These are phyloP conservation scores for Lepilemur ruficaudatus DNA, from an alignment of 2,797 vertebrate species.

Conservation along the genomic window DNA sequence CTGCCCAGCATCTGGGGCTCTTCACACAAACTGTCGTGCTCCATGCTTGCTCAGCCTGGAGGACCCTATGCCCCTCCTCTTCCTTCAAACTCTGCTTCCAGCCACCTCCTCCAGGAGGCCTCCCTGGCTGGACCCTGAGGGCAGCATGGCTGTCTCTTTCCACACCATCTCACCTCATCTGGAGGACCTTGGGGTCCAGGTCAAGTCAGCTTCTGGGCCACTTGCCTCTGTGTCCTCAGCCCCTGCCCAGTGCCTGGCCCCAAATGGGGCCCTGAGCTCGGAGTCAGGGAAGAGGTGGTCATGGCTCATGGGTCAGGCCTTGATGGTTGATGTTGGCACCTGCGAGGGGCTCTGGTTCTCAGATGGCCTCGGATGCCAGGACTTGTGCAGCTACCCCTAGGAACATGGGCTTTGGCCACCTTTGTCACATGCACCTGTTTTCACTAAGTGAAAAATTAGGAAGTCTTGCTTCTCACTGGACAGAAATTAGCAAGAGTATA, in stretches of 20 bases:
- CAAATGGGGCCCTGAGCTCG: not conserved
- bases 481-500: not conserved
- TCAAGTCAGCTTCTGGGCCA: not conserved
- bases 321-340: rapidly evolving
- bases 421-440: not conserved
- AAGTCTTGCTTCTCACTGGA: not conserved
- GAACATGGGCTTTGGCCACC: not conserved
- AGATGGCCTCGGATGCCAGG: not conserved
- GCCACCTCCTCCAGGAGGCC: not conserved
- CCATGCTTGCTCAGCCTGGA: not conserved
- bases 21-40: rapidly evolving
- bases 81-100: not conserved
- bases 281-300: not conserved
- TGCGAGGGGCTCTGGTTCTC: not conserved
- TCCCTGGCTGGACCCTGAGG: not conserved
- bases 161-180: not conserved
- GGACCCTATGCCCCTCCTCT: not conserved
- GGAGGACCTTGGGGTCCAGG: not conserved
- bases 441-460: not conserved
- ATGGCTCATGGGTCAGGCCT: not conserved
- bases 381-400: too few relatives aligned
- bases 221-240: not conserved
- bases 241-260: too few relatives aligned
- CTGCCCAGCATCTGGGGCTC: not conserved
- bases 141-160: not conserved